Evolutionary conservation across 2,113 vertebrate species (phyloP).

Genomic region (Orthonyx spaldingii): DNA sequence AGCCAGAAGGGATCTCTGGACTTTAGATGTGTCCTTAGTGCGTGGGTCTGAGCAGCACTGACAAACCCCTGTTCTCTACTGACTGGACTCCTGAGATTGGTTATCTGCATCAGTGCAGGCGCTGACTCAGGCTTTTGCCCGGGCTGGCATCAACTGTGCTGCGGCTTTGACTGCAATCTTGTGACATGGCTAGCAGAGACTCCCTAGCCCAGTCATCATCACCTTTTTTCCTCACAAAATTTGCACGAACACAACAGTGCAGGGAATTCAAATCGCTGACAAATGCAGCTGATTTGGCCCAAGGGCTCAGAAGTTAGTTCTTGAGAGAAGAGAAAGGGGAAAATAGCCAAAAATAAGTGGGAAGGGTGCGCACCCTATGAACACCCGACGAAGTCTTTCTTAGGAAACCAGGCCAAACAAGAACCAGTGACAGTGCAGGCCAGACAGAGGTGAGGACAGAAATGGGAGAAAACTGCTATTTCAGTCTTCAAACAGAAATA

Average conservation of each 20-base stretch:
- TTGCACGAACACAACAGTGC: not conserved
- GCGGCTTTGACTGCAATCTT: not conserved
- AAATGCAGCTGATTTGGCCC: not conserved
- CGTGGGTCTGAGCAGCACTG: not conserved
- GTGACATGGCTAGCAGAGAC: not conserved
- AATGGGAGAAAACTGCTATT: not conserved
- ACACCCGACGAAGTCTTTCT: not conserved
- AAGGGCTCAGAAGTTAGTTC: not conserved
- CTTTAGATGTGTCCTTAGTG: not conserved
- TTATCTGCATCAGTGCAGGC: not conserved
- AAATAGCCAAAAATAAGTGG: not conserved
- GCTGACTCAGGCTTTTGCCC: not conserved
- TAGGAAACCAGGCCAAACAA: not conserved
- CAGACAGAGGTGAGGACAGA: not conserved
- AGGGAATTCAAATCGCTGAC: not conserved
- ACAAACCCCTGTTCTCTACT: not conserved
- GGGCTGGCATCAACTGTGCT: not conserved
- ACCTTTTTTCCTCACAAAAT: not conserved
- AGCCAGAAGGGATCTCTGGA: not conserved
- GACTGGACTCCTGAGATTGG: not conserved
- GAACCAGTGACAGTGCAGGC: not conserved
- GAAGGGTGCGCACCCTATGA: not conserved
- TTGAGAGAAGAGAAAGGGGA: not conserved
- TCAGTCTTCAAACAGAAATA: not conserved
- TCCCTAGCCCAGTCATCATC: not conserved